Conservation (phyloP, 2,888 invertebrate genomes). For the Tenthredo mesomela region DNA sequence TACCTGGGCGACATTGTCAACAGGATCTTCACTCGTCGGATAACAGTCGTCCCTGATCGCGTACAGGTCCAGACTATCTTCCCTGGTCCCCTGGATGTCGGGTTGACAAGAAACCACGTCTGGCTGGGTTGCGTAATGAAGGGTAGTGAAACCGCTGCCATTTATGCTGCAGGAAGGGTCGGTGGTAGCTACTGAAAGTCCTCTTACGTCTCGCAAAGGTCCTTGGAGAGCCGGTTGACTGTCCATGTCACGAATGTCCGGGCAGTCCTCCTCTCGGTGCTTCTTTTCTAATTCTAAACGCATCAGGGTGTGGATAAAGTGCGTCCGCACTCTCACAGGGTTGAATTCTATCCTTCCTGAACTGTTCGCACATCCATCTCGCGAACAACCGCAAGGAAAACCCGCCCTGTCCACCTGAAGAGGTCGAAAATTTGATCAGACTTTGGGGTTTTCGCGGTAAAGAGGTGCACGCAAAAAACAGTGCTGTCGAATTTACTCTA, state of each 20-base stretch:
- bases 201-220: constrained; percentile 66
- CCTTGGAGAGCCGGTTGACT: constrained; percentile 70
- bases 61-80: constrained; percentile 82
- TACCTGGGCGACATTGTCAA: constrained; percentile 65
- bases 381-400: constrained; percentile 98
- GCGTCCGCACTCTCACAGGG: constrained; percentile 95
- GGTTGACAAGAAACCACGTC: constrained; percentile 65
- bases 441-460: not conserved
- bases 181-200: not conserved
- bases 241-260: constrained; percentile 77
- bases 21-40: constrained; percentile 77
- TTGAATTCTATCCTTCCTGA: constrained; percentile 98
- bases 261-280: constrained; percentile 82
- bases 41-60: constrained; percentile 83
- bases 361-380: constrained; percentile 95
- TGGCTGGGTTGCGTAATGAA: constrained; percentile 82
- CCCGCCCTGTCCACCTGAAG: constrained; percentile 92
- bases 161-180: not conserved
- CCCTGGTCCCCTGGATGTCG: constrained; percentile 75
- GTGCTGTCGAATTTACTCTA: too few relatives aligned
- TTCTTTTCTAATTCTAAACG: constrained; percentile 93
- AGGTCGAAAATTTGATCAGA: constrained; percentile 54
- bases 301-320: constrained; percentile 98
- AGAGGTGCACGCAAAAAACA: too few relatives aligned
- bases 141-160: constrained; percentile 84